Evolutionary conservation across 2,888 invertebrate genomes (phyloP).

Genomic region (Horisme vitalbata): DNA sequence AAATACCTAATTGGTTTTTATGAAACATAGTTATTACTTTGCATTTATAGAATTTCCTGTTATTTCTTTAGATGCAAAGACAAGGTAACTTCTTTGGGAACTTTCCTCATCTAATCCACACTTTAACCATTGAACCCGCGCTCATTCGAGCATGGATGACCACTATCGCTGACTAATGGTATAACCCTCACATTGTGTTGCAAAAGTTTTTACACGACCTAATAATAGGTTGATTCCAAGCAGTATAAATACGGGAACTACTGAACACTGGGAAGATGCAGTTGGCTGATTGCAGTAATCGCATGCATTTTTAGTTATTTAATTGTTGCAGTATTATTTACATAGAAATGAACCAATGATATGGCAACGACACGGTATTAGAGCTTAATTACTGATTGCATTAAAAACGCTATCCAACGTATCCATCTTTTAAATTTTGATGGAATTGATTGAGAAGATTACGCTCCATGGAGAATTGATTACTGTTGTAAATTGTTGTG

Average conservation of each 20-base stretch:
- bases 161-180: conserved; percentile 19
- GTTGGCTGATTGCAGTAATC: conserved; percentile 34
- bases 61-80: conserved; percentile 6
- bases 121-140: conserved; percentile 20
- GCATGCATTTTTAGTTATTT: neutral
- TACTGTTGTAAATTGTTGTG: conserved; percentile 23
- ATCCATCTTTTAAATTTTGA: no score
- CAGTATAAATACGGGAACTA: conserved; percentile 27
- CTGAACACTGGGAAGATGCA: conserved; percentile 28
- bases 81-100: conserved; percentile 4
- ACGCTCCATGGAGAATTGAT: conserved; percentile 21
- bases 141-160: conserved; percentile 16
- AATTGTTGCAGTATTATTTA: neutral
- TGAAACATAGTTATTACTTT: no score
- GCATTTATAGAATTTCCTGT: neutral
- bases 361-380: no score
- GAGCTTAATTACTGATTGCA: no score
- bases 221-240: conserved; percentile 26
- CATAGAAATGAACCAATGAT: no score
- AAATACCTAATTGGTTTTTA: neutral
- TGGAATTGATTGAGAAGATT: conserved; percentile 15
- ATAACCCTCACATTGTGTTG: conserved; percentile 14
- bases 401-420: no score
- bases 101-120: conserved; percentile 4
- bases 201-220: conserved; percentile 17